Evolutionary conservation across 2,888 invertebrate genomes (phyloP).

Genomic region (Dicyrtomina minuta): DNA sequence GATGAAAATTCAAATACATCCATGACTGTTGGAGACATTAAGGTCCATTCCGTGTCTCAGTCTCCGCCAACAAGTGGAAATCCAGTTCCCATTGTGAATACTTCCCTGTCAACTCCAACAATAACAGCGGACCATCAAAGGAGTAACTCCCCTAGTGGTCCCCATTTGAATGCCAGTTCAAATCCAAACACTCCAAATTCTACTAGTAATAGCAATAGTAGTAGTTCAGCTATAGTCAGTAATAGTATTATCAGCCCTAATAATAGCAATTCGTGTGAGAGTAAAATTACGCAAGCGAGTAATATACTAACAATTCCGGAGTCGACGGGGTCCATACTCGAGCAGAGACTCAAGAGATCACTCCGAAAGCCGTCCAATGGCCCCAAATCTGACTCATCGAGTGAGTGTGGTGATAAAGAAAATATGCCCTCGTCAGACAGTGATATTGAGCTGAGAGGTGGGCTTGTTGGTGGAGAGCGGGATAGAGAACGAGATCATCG

Average conservation of each 20-base stretch:
- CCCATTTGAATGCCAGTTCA: too few species aligned
- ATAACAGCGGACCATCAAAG: too few species aligned
- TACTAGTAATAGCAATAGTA: neutral
- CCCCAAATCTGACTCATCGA: constrained; percentile 1
- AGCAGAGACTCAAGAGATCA: constrained; percentile 10
- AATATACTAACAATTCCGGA: too few species aligned
- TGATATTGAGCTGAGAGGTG: neutral
- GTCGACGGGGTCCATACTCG: constrained; percentile 1
- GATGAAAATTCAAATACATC: constrained; percentile 6
- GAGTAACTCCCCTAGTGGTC: too few species aligned
- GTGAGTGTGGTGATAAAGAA: constrained; percentile 26
- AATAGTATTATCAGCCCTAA: too few species aligned
- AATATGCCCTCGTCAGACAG: constrained; percentile 28
- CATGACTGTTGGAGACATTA: neutral
- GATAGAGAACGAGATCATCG: neutral
- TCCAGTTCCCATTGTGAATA: too few species aligned
- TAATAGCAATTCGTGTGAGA: too few species aligned
- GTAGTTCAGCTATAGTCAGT: neutral
- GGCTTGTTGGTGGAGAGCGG: neutral
- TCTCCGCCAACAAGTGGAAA: too few species aligned
- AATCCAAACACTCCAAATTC: too few species aligned
- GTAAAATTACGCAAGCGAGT: too few species aligned
- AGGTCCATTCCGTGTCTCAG: neutral
- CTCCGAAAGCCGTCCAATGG: constrained; percentile 14
- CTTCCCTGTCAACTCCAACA: too few species aligned